phyloP scores from a whole-genome alignment of 2,888 invertebrate genomes.

The Mechanitis mazaeus region DNA sequence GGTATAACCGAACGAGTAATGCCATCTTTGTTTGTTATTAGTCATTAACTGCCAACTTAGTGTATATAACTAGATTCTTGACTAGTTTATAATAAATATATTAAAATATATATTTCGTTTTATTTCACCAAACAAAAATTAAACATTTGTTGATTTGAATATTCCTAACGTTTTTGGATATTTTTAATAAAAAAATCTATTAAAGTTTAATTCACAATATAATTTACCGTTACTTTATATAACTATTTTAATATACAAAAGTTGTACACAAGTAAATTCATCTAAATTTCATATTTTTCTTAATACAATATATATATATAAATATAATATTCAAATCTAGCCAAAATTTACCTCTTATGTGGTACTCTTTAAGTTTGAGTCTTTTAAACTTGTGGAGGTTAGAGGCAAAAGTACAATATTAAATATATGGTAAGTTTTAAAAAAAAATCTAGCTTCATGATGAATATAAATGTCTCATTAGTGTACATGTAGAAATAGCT shows the following conservation, averaged over 20 bases:
- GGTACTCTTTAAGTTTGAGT: too few species aligned
- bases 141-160: too few species aligned
- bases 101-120: slow-evolving; percentile 31
- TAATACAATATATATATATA: neutral
- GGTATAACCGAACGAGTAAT: slow-evolving; percentile 27
- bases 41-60: slow-evolving; percentile 67
- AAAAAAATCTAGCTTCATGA: too few species aligned
- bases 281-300: slow-evolving; percentile 40
- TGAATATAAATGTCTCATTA: too few species aligned
- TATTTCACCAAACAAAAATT: slow-evolving; percentile 24
- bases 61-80: slow-evolving; percentile 35
- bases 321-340: neutral
- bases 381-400: too few species aligned
- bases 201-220: slow-evolving; percentile 40
- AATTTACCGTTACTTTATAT: slow-evolving; percentile 47
- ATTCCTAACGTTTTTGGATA: neutral
- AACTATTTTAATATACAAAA: slow-evolving; percentile 34
- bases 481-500: too few species aligned
- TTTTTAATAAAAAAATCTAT: neutral
- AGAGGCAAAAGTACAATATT: too few species aligned
- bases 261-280: slow-evolving; percentile 35
- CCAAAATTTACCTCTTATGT: neutral
- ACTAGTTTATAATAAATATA: slow-evolving; percentile 18
- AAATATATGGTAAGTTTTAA: too few species aligned
- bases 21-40: slow-evolving; percentile 51